Percentiles rank a stretch among this genome's conserved stretches.
phyloP scores from a whole-genome alignment of 2,888 invertebrate species.

The Sinelater perroti region DNA sequence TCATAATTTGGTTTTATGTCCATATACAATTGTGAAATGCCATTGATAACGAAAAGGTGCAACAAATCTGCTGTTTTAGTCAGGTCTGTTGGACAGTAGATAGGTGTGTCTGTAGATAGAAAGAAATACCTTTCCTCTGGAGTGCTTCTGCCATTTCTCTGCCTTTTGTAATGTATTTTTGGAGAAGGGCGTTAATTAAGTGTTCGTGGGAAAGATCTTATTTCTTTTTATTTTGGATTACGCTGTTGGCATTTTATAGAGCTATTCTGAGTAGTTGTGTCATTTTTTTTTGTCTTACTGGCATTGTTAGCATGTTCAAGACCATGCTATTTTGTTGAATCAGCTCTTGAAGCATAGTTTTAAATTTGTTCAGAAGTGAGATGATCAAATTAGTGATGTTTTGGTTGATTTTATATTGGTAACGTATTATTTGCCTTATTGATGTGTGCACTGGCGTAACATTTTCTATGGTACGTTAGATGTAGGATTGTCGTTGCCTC shows the following conservation, averaged over 20 bases:
- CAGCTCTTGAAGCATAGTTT: neutral
- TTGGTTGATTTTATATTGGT: neutral
- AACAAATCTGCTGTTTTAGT: neutral
- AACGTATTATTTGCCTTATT: neutral
- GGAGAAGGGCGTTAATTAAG: neutral
- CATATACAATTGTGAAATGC: neutral
- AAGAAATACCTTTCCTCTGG: neutral
- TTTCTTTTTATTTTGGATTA: neutral
- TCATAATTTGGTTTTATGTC: neutral
- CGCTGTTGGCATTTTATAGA: no score
- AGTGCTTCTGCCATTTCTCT: neutral
- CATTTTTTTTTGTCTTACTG: neutral
- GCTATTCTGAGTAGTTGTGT: no score
- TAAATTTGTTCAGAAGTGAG: neutral
- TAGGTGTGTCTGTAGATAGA: no score
- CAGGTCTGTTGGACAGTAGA: no score
- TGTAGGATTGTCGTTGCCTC: neutral
- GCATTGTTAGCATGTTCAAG: no score
- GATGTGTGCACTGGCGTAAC: neutral
- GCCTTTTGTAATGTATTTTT: neutral
- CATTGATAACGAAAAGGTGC: neutral
- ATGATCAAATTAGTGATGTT: neutral
- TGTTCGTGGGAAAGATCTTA: neutral
- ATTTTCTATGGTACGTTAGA: neutral
- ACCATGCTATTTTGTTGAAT: neutral